Conservation (phyloP, 2,113 vertebrate genomes). For the Sylvia atricapilla region DNA sequence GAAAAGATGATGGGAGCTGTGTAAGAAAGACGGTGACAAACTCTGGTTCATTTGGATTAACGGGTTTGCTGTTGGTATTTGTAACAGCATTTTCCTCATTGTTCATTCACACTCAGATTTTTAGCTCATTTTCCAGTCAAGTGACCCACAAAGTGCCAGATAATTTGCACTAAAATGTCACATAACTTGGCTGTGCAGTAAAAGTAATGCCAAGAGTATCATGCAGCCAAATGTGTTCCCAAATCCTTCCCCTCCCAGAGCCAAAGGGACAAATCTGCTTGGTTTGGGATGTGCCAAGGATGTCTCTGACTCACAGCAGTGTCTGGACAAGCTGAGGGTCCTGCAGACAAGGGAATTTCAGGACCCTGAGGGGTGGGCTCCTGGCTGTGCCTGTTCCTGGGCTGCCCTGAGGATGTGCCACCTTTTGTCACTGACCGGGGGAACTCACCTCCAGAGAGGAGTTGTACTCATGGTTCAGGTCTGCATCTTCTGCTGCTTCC, state of each 20-base stretch:
- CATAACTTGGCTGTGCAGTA: neutral
- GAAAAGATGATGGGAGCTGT: neutral
- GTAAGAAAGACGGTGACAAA: neutral
- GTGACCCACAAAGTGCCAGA: neutral
- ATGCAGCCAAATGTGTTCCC: accelerated
- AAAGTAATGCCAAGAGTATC: neutral
- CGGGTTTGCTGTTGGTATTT: neutral
- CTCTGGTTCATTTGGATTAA: neutral
- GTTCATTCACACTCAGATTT: neutral
- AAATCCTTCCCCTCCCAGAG: neutral
- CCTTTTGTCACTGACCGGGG: neutral
- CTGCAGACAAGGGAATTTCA: neutral
- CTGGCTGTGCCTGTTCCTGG: neutral
- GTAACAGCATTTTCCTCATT: neutral
- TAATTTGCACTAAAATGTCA: accelerated
- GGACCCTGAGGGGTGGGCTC: too few relatives aligned
- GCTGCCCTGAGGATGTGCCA: neutral
- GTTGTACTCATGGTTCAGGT: constrained; percentile 89
- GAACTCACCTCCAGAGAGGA: constrained; percentile 83
- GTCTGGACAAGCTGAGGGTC: neutral
- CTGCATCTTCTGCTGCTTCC: constrained; percentile 90
- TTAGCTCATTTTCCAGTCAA: constrained; percentile 29
- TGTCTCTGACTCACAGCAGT: neutral
- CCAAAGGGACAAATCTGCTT: neutral
- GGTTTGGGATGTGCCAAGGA: neutral